Evolutionary conservation across 2,888 invertebrate genomes (phyloP).

Genomic region (Encarsia formosa): DNA sequence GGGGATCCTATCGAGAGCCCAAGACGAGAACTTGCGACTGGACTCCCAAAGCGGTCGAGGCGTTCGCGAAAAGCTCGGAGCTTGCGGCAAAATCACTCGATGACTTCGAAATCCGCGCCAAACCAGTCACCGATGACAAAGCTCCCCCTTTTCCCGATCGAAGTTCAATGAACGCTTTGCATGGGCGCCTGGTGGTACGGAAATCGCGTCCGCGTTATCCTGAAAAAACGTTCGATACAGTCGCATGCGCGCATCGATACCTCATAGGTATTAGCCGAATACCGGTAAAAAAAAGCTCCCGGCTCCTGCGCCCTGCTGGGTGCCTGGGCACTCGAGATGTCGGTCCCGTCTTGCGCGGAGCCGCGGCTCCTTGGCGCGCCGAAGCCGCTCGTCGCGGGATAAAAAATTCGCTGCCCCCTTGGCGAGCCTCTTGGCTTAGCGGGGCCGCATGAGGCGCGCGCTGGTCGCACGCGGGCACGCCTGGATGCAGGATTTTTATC

Average conservation of each 20-base stretch:
- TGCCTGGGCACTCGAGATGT: conserved; percentile 46
- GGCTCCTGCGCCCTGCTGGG: conserved; percentile 40
- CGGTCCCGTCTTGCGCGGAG: conserved; percentile 33
- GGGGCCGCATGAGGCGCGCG: conserved; percentile 45
- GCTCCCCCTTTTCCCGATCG: not conserved
- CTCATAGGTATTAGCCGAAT: no score
- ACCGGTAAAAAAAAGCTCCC: not conserved
- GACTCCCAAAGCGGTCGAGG: not conserved
- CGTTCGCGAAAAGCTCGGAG: no score
- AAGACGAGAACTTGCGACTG: no score
- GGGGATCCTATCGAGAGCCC: no score
- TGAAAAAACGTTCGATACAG: no score
- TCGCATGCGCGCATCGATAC: no score
- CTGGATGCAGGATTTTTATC: not conserved
- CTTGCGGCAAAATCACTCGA: no score
- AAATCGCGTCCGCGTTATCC: conserved; percentile 33
- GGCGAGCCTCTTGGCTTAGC: conserved; percentile 50
- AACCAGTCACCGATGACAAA: no score
- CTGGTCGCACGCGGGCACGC: conserved; percentile 33
- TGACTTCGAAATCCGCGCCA: no score
- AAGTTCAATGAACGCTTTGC: conserved; percentile 1
- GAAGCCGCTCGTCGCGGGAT: conserved; percentile 31
- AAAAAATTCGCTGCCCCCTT: conserved; percentile 51
- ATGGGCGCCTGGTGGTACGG: conserved; percentile 38
- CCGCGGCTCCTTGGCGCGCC: conserved; percentile 30